These are phyloP conservation scores for Diadophis punctatus DNA, from an alignment of 2,113 vertebrate species.

Conservation along the genomic window DNA sequence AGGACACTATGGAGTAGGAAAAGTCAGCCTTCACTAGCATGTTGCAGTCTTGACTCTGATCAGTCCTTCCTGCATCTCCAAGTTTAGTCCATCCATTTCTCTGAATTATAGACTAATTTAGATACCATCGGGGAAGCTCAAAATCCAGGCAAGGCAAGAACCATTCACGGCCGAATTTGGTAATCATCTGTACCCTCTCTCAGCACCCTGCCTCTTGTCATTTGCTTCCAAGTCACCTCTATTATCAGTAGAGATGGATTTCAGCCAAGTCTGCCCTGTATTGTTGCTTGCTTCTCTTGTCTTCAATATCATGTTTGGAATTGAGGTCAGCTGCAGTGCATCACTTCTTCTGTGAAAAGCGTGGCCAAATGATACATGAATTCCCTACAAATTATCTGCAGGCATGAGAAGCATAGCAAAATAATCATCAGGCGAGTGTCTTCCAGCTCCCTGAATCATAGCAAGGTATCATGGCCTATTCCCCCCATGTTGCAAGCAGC, in stretches of 20 bases:
- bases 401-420: neutral
- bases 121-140: neutral
- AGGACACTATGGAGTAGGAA: neutral
- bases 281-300: neutral
- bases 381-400: neutral
- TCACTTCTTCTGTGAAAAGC: neutral
- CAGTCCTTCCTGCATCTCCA: neutral
- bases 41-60: neutral
- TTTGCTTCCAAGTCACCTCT: neutral
- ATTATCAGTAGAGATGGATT: neutral
- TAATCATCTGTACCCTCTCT: neutral
- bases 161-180: neutral
- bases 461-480: neutral
- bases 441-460: neutral
- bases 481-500: neutral
- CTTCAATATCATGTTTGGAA: constrained; percentile 5
- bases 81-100: neutral
- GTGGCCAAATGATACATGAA: constrained; percentile 1
- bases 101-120: neutral
- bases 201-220: neutral
- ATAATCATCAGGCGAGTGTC: neutral
- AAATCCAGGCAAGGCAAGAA: neutral
- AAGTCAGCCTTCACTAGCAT: neutral
- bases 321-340: constrained; percentile 10
- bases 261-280: neutral